Conservation (phyloP, 2,797 vertebrate species). For the Gymnopithys bicolor region DNA sequence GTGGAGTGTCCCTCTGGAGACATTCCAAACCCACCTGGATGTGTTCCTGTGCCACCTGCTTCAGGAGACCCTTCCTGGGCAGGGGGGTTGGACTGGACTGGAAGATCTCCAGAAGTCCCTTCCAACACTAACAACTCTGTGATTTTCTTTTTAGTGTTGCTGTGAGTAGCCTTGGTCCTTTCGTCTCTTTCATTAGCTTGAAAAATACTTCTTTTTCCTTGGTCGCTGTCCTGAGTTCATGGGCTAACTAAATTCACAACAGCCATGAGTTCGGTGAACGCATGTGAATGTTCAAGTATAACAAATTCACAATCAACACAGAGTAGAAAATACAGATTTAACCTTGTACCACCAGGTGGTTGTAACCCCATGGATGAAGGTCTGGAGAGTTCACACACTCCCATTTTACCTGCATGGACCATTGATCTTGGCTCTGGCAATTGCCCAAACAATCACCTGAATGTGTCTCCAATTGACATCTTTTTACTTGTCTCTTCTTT, state of each 20-base stretch:
- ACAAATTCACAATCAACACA: not conserved
- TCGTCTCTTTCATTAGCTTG: not conserved
- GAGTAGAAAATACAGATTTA: not conserved
- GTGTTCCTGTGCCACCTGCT: not conserved
- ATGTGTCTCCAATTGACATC: no score
- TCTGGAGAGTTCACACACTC: not conserved
- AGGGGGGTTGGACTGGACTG: no score
- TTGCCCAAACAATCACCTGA: not conserved
- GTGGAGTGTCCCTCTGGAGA: rapidly evolving
- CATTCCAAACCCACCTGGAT: rapidly evolving
- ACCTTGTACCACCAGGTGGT: not conserved
- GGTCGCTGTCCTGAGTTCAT: not conserved
- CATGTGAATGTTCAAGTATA: not conserved
- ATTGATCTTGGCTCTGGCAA: not conserved
- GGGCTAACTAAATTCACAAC: not conserved
- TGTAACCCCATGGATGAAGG: no score
- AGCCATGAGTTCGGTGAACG: not conserved
- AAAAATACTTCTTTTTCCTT: not conserved
- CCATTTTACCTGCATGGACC: not conserved
- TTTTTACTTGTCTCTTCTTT: not conserved
- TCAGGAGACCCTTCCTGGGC: not conserved
- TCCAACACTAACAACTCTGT: not conserved
- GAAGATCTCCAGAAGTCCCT: not conserved
- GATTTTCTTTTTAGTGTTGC: not conserved
- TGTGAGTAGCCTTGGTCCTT: not conserved